Conservation (phyloP, 1,140 invertebrate genomes). For the Penaeus chinensis region DNA sequence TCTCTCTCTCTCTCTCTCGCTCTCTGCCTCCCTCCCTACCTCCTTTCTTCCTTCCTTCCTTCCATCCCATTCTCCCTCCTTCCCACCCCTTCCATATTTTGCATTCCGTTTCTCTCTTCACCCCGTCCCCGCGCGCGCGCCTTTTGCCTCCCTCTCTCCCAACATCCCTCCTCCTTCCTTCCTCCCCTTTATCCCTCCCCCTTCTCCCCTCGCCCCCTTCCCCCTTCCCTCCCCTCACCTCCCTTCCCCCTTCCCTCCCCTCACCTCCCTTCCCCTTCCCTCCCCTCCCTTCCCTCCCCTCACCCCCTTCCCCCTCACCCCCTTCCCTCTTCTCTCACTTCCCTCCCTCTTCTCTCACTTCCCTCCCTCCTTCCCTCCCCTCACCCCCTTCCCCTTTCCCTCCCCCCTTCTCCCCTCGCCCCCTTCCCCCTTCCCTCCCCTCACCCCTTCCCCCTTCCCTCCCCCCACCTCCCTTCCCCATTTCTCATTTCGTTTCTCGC, state of each 20-base stretch:
- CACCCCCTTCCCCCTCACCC: neutral
- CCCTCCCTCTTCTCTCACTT: neutral
- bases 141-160: neutral
- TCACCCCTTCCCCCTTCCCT: no score
- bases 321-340: neutral
- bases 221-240: neutral
- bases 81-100: neutral
- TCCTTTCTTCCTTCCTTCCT: conserved; percentile 9
- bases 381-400: no score
- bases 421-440: no score
- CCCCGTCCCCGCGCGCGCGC: no score
- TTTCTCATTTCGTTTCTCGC: neutral
- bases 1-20: neutral
- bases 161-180: neutral
- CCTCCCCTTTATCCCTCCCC: neutral
- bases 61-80: neutral
- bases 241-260: neutral
- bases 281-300: neutral
- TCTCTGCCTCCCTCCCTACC: neutral
- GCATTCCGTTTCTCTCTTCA: no score
- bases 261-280: neutral
- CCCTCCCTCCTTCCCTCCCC: no score
- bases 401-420: no score
- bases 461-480: neutral
- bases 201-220: neutral